Evolutionary conservation across 2,888 invertebrate genomes (phyloP).

Genomic region (Torymus aiolomorphi): DNA sequence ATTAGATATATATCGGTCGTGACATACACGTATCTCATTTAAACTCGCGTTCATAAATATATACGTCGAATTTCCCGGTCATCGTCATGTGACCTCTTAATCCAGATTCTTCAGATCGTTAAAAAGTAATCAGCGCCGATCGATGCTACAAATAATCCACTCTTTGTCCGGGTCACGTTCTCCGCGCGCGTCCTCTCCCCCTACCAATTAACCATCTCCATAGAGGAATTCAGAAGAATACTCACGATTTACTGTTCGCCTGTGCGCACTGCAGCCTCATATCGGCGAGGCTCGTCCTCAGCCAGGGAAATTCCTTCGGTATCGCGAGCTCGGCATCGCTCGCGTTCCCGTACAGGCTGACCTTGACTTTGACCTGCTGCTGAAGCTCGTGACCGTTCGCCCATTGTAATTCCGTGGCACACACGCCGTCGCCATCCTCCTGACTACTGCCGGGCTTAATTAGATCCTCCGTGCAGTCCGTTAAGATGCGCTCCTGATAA

Average conservation of each 20-base stretch:
- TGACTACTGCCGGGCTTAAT: background rate
- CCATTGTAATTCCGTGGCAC: slow-evolving; percentile 20
- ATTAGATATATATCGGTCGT: too few species aligned
- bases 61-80: background rate
- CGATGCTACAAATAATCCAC: too few species aligned
- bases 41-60: background rate
- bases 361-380: slow-evolving; percentile 30
- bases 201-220: too few species aligned
- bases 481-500: slow-evolving; percentile 66
- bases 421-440: slow-evolving; percentile 1
- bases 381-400: background rate
- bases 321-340: slow-evolving; percentile 53
- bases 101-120: too few species aligned
- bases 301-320: slow-evolving; percentile 64
- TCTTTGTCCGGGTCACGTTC: too few species aligned
- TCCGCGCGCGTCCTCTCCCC: too few species aligned
- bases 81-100: too few species aligned
- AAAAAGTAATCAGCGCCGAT: background rate
- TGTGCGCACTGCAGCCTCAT: slow-evolving; percentile 65
- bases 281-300: slow-evolving; percentile 62
- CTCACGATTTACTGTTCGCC: slow-evolving; percentile 35
- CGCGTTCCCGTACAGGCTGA: slow-evolving; percentile 52
- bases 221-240: background rate
- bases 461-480: slow-evolving; percentile 68
- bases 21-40: too few species aligned